Evolutionary conservation across 2,888 invertebrate genomes (phyloP).

Genomic region (Eilema caniola): DNA sequence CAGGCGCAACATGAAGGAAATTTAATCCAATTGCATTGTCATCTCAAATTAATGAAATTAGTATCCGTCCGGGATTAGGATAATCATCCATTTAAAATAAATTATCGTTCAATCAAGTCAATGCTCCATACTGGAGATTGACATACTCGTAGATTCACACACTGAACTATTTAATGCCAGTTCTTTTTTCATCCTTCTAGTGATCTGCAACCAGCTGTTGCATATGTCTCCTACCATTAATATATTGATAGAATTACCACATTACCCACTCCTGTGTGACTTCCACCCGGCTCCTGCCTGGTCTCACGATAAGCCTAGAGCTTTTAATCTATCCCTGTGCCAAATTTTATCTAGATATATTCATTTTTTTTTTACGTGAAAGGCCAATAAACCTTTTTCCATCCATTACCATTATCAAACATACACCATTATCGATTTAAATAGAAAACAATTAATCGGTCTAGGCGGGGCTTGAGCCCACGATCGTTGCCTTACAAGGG

Average conservation of each 20-base stretch:
- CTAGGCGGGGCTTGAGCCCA: too few species aligned
- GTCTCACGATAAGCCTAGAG: too few species aligned
- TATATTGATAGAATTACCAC: too few species aligned
- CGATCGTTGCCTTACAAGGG: too few species aligned
- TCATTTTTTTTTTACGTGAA: background rate
- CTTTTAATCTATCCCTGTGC: background rate
- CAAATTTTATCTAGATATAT: too few species aligned
- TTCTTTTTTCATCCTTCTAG: background rate
- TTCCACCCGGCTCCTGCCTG: too few species aligned
- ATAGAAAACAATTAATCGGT: too few species aligned
- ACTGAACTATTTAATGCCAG: background rate
- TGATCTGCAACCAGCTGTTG: too few species aligned
- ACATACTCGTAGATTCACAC: background rate
- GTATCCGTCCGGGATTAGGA: background rate
- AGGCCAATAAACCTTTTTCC: background rate
- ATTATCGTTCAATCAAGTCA: slow-evolving; percentile 18
- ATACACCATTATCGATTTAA: too few species aligned
- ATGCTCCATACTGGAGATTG: slow-evolving; percentile 5
- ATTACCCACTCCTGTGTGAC: too few species aligned
- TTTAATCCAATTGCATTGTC: background rate
- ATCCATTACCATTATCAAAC: background rate
- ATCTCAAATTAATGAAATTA: background rate
- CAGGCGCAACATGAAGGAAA: too few species aligned
- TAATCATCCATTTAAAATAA: slow-evolving; percentile 8
- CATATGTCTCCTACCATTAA: too few species aligned